Evolutionary conservation across 2,797 vertebrate species (phyloP).

Genomic region (Siniperca undulata): DNA sequence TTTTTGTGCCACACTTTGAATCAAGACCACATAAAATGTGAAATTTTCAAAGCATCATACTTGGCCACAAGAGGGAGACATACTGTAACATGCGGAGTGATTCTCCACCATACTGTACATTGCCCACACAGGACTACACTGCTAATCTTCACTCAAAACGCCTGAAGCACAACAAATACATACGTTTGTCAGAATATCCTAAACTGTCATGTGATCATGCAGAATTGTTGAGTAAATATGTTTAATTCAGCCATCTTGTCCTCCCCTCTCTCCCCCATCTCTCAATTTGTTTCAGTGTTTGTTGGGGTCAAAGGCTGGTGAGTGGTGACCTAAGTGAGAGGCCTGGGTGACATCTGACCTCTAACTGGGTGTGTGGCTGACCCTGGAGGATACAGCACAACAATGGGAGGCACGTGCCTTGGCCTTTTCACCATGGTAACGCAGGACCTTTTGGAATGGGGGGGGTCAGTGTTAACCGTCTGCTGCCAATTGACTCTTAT

Average conservation of each 20-base stretch:
- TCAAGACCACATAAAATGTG: background rate
- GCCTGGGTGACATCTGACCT: conserved; percentile 78
- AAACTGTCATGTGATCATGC: background rate
- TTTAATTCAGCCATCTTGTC: conserved; percentile 22
- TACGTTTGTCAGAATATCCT: background rate
- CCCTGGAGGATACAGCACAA: conserved; percentile 89
- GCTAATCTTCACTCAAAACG: conserved; percentile 11
- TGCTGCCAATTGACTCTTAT: conserved; percentile 79
- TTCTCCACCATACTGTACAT: conserved; percentile 37
- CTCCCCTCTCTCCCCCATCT: conserved; percentile 64
- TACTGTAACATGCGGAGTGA: conserved; percentile 49
- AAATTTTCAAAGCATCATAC: conserved; percentile 14
- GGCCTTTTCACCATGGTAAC: conserved; percentile 91
- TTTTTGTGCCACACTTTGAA: conserved; percentile 17
- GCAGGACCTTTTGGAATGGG: conserved; percentile 83
- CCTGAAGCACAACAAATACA: conserved; percentile 18
- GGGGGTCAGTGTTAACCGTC: conserved; percentile 81
- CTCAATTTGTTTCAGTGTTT: conserved; percentile 92
- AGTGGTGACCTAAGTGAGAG: conserved; percentile 83
- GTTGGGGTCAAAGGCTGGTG: conserved; percentile 86
- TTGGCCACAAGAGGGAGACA: conserved; percentile 82
- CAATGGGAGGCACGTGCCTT: conserved; percentile 92
- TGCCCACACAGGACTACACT: background rate
- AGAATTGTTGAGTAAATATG: conserved; percentile 32
- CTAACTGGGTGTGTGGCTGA: conserved; percentile 85